These are phyloP conservation scores for Sardinella longiceps DNA, from an alignment of 2,797 vertebrate species.

Conservation along the genomic window DNA sequence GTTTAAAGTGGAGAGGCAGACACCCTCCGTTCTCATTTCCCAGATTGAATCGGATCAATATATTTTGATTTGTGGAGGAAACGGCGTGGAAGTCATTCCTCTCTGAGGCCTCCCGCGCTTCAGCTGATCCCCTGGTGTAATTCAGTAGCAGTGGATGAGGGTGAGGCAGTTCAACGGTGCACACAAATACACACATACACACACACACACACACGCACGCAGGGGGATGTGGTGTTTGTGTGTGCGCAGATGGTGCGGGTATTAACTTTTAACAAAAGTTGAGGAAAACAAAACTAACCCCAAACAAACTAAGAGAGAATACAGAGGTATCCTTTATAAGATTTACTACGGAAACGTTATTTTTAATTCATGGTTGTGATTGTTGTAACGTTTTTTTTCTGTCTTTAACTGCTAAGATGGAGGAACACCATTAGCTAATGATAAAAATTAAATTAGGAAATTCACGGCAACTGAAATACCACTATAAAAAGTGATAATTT, in stretches of 20 bases:
- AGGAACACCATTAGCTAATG: no score
- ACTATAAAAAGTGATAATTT: background rate
- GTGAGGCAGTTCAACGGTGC: no score
- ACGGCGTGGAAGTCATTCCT: slow-evolving; percentile 41
- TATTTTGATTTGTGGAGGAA: slow-evolving; percentile 38
- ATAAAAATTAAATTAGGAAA: no score
- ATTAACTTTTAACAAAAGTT: slow-evolving; percentile 30
- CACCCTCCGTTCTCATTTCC: background rate
- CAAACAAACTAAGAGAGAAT: slow-evolving; percentile 7
- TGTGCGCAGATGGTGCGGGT: background rate
- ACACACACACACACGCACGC: no score
- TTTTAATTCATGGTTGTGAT: background rate
- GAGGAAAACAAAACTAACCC: slow-evolving; percentile 9
- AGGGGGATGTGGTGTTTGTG: background rate
- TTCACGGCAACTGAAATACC: no score
- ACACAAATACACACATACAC: no score
- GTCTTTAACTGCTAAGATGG: background rate
- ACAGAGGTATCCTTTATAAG: background rate
- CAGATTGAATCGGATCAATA: slow-evolving; percentile 35
- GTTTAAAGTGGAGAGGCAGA: background rate
- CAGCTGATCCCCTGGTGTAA: slow-evolving; percentile 19
- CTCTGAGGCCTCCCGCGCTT: slow-evolving; percentile 32
- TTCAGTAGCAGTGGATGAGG: background rate
- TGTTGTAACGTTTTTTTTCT: background rate
- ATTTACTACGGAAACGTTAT: background rate